These are phyloP conservation scores for Eudemis profundana DNA, from an alignment of 2,888 invertebrate species.

Conservation along the genomic window DNA sequence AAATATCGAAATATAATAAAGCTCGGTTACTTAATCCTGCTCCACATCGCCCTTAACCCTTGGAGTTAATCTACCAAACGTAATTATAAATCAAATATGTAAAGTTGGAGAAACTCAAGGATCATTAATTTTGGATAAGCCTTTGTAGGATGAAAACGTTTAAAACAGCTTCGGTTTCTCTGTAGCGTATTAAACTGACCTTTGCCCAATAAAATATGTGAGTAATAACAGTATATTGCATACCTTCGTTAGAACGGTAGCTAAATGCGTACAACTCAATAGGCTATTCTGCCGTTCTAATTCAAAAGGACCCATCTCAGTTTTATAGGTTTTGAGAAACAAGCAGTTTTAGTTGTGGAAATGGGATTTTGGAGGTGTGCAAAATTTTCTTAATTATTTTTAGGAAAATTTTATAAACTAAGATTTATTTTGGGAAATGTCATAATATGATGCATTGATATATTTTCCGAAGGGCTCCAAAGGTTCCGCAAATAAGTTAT, in stretches of 20 bases:
- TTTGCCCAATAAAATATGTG: neutral
- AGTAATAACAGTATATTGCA: neutral
- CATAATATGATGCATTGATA: no score
- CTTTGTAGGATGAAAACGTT: slow-evolving; percentile 3
- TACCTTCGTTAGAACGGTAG: no score
- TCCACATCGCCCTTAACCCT: slow-evolving; percentile 4
- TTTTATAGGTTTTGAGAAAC: no score
- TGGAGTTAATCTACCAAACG: slow-evolving; percentile 18
- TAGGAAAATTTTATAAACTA: no score
- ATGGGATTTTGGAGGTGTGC: no score
- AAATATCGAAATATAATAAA: slow-evolving; percentile 11
- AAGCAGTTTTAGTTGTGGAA: no score
- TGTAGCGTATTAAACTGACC: neutral
- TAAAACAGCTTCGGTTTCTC: neutral
- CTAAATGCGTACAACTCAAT: no score
- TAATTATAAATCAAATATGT: slow-evolving; percentile 27
- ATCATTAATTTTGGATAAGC: slow-evolving; percentile 20
- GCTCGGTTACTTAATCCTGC: slow-evolving; percentile 13
- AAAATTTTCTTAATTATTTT: no score
- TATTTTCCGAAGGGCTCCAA: neutral
- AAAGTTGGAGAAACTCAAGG: slow-evolving; percentile 7
- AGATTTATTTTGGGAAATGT: no score
- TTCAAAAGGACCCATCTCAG: no score
- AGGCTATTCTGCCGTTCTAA: no score
- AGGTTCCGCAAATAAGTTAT: slow-evolving; percentile 14